Base-by-base conservation (phyloP, 2,113 vertebrate species). In the Xyrauchen texanus region DNA sequence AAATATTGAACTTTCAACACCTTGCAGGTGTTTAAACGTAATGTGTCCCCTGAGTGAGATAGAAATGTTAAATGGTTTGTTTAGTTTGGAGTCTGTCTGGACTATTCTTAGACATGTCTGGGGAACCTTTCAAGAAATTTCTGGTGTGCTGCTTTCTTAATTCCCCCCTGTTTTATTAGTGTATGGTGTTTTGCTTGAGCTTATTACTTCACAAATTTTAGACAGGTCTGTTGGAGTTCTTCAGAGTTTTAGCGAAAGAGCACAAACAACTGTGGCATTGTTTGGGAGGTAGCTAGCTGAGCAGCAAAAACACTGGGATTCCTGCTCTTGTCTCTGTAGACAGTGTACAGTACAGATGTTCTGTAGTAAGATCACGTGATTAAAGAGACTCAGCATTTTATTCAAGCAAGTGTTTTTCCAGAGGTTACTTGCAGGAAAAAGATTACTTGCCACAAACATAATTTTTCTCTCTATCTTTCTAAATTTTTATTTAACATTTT, bases 91-190 rank as follows among this genome's bases (percentile, higher is more conserved):
- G 77, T 72, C 72, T 79, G 81, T 82, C 83, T 82, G 63, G 70
- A 58, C 85, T 86, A 85, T 87, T 82, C 71, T 86, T 83, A 83
- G 81, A 77, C 62, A 51, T 2, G 73, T 83, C 81, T 85, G 81
- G 76, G 53, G 79, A 77, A 84, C 61, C 46, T 79, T 77, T 81
- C 68, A 52, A 68, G 62, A 84, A 78, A 44, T 11, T 81, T 75
- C 61, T 74, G 52, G 15, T 79, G 78, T 58, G 47, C 53, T 16
- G 21, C 64, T 58, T 68, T 79, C 67, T 70, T 74, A 80, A 76
- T 75, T 34, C 51, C 64, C 63, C 60, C 63, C 60, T 45, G 21
- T 77, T 78, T 81, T 80, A 74, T 82, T 53, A 53, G 63, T 63
- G 74, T 63, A 12, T 47, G 42, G 58, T 11, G 66, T n/a, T 81